Base-by-base conservation (phyloP, 64 coral and sea anemone genomes). In the Actinia equina region DNA sequence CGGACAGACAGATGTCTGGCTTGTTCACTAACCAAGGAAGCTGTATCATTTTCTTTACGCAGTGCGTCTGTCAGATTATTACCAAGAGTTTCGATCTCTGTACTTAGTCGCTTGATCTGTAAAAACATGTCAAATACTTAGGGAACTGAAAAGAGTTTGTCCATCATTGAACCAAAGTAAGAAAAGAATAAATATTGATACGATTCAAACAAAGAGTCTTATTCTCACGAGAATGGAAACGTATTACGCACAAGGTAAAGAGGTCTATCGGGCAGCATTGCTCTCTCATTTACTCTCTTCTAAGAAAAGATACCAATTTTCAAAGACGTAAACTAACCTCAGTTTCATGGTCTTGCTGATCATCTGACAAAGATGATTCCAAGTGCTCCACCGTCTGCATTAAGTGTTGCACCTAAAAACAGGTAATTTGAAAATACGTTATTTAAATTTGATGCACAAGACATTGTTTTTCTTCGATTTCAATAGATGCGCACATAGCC, bases 81-180 rank as follows among this genome's bases (percentile, higher is more conserved):
- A 53, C 94, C 94, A 16, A 96, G 88, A 6, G 91, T 90, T 59
- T 96, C 94, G 19, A 96, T 96, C 85, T 96, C 94, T 71, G 94
- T 87, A 59, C 90, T 96, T 2, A 96, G 88, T 54, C 94, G 85
- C 78, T 89, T 92, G 17, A 82, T 22, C 94, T 96, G 43, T 26
- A 90, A 86, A 15, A 3, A 26, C 79, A 89, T 25, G 58, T 59
- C 84, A 17, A 79, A 87, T 54, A 37, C 12, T 55, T 20, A 43
- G 18, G 13, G 8, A 64, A 63, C 19, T 9, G 11, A 19, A 15
- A 17, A 49, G 62, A 49, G 20, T 65, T 20, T 65, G 1, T 65
- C n/a, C 22, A 65, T 57, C 15, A 65, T 20, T 65, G 62, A 20
- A n/a, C 62, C 22, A 7, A 57, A 57, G 55, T 2, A 57, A 57